Base-by-base conservation (phyloP, 2,888 invertebrate species). In the Catonia carolina region DNA sequence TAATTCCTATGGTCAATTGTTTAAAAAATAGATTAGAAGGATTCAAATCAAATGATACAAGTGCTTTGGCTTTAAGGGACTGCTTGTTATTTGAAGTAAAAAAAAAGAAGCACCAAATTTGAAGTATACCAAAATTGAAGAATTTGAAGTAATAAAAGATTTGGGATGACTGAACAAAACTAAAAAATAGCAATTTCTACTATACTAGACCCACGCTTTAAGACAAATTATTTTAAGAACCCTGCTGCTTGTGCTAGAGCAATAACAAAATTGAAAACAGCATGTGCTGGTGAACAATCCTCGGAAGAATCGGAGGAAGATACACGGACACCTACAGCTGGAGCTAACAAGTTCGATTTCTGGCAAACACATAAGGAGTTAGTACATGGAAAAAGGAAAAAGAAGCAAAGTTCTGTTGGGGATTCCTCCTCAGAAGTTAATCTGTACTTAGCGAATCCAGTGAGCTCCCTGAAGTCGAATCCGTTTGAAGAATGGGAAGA, bases 401-500 rank as follows among this genome's bases (percentile, higher is more conserved):
- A 5, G 10, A 4, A 17, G 35, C 7, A 7, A 4, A 2, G 4
- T 15, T 37, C 37, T 36, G 35, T 37, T 18, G 3, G 6, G 36
- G 15, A 51, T 20, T 14, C 18, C 4, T 35, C 35, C 15, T 37
- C 17, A 12, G 56, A 59, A 35, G 49, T 56, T 22, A 18, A 36
- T 7, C 8, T 54, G 8, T 51, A 60, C 41, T 20, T 60, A 2
- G 42, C 53, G 4, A 54, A 27, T 3, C 54, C 56, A n/a, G 60
- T 60, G 1, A 14, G 18, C 15, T 3, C 53, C 31, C 54, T 41
- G 15, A 53, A 51, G 8, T 37, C 52, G 12, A 50, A 58, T 23
- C 55, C 60, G 6, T 41, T 60, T 14, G 57, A 58, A 48, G 15
- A 48, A n/a, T 60, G 60, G 60, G 58, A 60, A 45, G 58, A 58